phyloP scores from a whole-genome alignment of 1,140 invertebrate species.

The Mycetomoellerius zeteki region DNA sequence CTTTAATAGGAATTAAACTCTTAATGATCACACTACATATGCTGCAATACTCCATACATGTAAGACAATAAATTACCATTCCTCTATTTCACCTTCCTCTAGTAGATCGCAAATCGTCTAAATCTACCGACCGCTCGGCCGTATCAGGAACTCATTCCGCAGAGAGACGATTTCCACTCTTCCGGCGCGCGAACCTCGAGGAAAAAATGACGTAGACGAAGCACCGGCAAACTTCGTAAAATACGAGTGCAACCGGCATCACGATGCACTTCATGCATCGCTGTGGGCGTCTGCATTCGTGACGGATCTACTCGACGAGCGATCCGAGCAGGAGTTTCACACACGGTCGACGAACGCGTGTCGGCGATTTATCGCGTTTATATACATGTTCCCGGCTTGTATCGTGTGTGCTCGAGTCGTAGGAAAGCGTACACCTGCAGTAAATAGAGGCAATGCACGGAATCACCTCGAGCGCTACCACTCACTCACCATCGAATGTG shows the following conservation, averaged over 20 bases:
- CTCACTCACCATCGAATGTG: conserved; percentile 8
- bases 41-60: background rate
- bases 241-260: conserved; percentile 53
- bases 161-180: conserved; percentile 60
- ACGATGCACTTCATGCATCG: conserved; percentile 52
- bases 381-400: conserved; percentile 32
- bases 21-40: conserved; percentile 23
- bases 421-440: conserved; percentile 58
- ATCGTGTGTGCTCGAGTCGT: conserved; percentile 20
- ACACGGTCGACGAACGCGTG: conserved; percentile 48
- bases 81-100: background rate
- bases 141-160: conserved; percentile 74
- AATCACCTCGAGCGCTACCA: conserved; percentile 54
- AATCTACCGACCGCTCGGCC: conserved; percentile 65
- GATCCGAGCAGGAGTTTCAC: conserved; percentile 32
- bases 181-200: conserved; percentile 21
- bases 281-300: conserved; percentile 58
- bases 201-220: conserved; percentile 61
- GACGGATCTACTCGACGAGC: conserved; percentile 56
- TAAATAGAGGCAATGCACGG: conserved; percentile 51
- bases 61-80: conserved; percentile 72
- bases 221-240: conserved; percentile 59
- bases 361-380: conserved; percentile 63
- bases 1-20: conserved; percentile 35
- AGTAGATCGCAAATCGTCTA: conserved; percentile 31